phyloP scores from a whole-genome alignment of 2,888 invertebrate species.

The Belgica antarctica region DNA sequence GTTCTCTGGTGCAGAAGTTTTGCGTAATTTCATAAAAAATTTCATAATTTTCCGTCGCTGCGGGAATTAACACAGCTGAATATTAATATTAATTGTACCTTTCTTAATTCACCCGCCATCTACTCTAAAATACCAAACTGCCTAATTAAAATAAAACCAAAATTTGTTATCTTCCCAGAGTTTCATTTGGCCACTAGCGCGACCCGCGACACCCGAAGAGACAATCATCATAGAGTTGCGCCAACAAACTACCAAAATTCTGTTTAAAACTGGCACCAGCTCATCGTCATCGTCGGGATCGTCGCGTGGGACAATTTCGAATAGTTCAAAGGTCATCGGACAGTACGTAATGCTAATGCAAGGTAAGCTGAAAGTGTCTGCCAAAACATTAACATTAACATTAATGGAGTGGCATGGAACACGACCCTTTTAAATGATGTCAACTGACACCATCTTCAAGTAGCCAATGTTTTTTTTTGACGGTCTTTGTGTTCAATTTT shows the following conservation, averaged over 20 bases:
- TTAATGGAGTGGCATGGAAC: too few species aligned
- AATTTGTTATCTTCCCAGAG: conserved; percentile 54
- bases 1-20: too few species aligned
- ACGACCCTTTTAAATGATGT: too few species aligned
- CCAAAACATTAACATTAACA: background rate
- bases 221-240: conserved; percentile 59
- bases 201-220: conserved; percentile 64
- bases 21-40: too few species aligned
- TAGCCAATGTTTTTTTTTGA: too few species aligned
- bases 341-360: conserved; percentile 52
- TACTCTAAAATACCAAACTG: background rate
- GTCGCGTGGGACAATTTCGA: conserved; percentile 49
- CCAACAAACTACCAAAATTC: conserved; percentile 51
- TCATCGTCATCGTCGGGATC: conserved; percentile 45
- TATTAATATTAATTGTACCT: background rate
- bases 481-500: too few species aligned
- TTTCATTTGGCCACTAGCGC: conserved; percentile 69
- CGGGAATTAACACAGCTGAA: background rate
- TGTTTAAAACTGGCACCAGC: conserved; percentile 48
- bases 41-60: background rate
- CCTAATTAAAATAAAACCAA: background rate
- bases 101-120: background rate
- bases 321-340: conserved; percentile 51
- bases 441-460: too few species aligned
- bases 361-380: conserved; percentile 47